Evolutionary conservation across 2,797 vertebrate species (phyloP).

Genomic region (Coregonus sp.): DNA sequence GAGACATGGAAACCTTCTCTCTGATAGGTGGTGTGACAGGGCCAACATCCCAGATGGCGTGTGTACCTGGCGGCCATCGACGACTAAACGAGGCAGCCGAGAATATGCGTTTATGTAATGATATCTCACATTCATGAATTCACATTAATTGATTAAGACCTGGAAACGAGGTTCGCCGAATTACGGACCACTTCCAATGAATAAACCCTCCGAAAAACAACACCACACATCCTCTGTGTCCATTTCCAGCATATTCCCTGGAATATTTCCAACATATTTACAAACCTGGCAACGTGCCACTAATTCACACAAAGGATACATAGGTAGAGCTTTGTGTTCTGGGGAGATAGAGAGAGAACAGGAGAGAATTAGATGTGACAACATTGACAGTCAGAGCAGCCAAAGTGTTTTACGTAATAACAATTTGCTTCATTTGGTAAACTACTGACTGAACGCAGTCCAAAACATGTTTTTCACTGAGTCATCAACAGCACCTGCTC

Average conservation of each 20-base stretch:
- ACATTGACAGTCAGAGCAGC: constrained; percentile 14
- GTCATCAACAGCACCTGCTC: constrained; percentile 26
- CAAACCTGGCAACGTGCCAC: neutral
- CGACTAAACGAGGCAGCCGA: constrained; percentile 57
- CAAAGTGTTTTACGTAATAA: constrained; percentile 35
- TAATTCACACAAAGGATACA: neutral
- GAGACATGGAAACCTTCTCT: neutral
- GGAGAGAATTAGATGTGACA: constrained; percentile 45
- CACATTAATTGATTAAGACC: constrained; percentile 30
- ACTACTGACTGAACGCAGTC: constrained; percentile 21
- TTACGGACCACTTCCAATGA: neutral
- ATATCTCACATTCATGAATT: constrained; percentile 45
- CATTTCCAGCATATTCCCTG: constrained; percentile 17
- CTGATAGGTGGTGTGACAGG: constrained; percentile 42
- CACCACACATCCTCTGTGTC: constrained; percentile 17
- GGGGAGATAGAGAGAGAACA: neutral
- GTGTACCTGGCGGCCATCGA: constrained; percentile 56
- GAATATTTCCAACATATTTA: neutral
- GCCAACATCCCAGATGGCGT: constrained; percentile 68
- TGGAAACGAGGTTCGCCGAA: neutral
- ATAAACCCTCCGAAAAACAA: constrained; percentile 4
- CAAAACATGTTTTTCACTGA: constrained; percentile 13
- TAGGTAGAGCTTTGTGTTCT: neutral
- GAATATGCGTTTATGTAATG: constrained; percentile 63
- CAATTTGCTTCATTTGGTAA: constrained; percentile 29